These are phyloP conservation scores for Burhinus oedicnemus DNA, from an alignment of 2,113 vertebrate species.

Conservation along the genomic window DNA sequence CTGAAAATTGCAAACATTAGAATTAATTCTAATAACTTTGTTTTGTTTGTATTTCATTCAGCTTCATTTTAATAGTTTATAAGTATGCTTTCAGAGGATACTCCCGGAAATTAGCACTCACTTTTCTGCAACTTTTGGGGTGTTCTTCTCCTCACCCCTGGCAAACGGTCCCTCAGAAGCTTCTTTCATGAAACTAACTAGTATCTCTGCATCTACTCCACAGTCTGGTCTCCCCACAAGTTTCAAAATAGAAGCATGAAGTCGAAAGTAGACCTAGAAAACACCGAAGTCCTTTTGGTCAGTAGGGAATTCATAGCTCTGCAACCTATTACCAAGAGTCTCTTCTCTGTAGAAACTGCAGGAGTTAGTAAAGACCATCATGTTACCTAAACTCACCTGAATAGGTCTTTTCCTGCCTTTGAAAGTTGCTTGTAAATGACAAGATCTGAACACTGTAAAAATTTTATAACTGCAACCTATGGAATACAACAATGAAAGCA, in stretches of 20 bases:
- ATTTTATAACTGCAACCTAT: not conserved
- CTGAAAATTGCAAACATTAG: not conserved
- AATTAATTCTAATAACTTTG: not conserved
- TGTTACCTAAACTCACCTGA: not conserved
- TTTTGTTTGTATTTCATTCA: not conserved
- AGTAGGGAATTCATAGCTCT: not conserved
- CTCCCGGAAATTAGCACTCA: slow-evolving; percentile 69
- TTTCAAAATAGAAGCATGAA: slow-evolving; percentile 93
- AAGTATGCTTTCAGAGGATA: not conserved
- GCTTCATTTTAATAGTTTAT: not conserved
- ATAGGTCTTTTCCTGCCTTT: not conserved
- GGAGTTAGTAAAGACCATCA: not conserved
- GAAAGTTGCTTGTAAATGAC: not conserved
- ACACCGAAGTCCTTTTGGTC: not conserved
- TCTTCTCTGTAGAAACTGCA: not conserved
- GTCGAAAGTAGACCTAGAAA: slow-evolving; percentile 90
- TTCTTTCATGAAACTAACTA: slow-evolving; percentile 90
- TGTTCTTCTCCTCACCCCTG: slow-evolving; percentile 94
- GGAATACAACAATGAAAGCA: not conserved
- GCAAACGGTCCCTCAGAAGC: slow-evolving; percentile 93
- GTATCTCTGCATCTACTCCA: slow-evolving; percentile 83
- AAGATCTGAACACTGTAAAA: not conserved
- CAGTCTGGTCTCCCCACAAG: slow-evolving; percentile 82
- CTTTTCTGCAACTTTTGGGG: slow-evolving; percentile 93
- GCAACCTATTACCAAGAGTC: not conserved